Percentiles rank a stretch among this genome's conserved stretches.
Conservation (phyloP, 2,797 vertebrate genomes). For the Okamejei kenojei region DNA sequence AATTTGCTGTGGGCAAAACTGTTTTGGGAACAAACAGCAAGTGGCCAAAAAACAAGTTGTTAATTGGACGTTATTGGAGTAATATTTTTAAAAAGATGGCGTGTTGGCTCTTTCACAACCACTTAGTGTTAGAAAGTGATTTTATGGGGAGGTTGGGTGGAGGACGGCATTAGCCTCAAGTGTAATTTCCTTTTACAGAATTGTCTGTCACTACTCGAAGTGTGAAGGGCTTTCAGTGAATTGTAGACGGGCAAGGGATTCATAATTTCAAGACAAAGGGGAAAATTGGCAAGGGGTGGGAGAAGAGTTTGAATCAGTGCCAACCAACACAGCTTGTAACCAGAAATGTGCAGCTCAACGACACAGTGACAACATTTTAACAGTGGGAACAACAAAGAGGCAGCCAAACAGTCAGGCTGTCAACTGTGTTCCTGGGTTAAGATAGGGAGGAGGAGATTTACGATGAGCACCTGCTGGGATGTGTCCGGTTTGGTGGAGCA, state of each 20-base stretch:
- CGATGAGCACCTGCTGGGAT: background rate
- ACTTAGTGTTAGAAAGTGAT: background rate
- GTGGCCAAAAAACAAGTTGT: background rate
- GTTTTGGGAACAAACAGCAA: background rate
- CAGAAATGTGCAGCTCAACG: background rate
- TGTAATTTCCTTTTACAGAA: background rate
- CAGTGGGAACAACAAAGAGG: background rate
- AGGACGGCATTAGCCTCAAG: background rate
- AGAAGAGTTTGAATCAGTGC: background rate
- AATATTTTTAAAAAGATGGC: no score
- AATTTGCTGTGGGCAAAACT: background rate
- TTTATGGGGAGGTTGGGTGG: background rate
- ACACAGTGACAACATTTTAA: background rate
- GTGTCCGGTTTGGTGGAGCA: background rate
- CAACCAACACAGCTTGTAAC: background rate
- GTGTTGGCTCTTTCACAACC: no score
- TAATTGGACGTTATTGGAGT: background rate
- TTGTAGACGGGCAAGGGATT: background rate
- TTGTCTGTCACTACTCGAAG: background rate
- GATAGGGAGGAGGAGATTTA: background rate
- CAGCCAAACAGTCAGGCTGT: background rate
- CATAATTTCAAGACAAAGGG: background rate
- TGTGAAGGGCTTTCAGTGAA: background rate
- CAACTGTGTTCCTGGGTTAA: background rate
- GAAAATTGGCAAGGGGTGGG: background rate